Base-by-base conservation (phyloP, 2,888 invertebrate genomes). In the Sepioteuthis lessoniana region DNA sequence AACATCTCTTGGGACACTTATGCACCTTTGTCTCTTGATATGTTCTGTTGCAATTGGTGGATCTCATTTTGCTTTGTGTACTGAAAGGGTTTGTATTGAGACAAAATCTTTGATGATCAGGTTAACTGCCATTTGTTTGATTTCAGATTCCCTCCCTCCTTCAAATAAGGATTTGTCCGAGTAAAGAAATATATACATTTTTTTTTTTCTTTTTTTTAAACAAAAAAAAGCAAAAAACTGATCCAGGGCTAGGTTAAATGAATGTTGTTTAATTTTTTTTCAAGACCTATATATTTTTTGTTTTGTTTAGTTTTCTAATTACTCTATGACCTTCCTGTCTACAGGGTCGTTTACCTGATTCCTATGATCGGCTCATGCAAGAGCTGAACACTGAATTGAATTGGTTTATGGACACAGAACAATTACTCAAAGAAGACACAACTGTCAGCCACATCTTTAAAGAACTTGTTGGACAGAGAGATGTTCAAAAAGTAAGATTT, bases 331-430 rank as follows among this genome's bases (percentile, higher is more conserved):
- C 91, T 37, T 50, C 76, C 76, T 90, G 19, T 90, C 50, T 94
- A 94, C 94, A 95, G 95, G 95, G 95, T 31, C 96, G 95, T 90
- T 95, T 96, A 91, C 95, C 96, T 31, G 96, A 96, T 94, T 96
- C 96, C 7, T 96, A 95, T 94, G 96, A 96, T 94, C 96, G 96
- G 93, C 95, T 96, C 8, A 95, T 96, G 25, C 96, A 96, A 93
- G 96, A 96, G 93, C 95, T 96, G 28, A 95, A 95, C 90, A 95
- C 96, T 94, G 96, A 96, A 94, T 94, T 95, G 35, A 96, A 96
- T 94, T 95, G 95, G 95, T 94, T 96, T 42, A 95, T 96, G 0
- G 96, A 96, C 92, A 95, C 96, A 21, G 96, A 96, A 94, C 96
- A 96, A 90, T 94, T 96, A 21, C 95, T 96, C 28, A 96, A 96